Conservation (phyloP, 2,888 invertebrate species). For the Augiades crinisus region DNA sequence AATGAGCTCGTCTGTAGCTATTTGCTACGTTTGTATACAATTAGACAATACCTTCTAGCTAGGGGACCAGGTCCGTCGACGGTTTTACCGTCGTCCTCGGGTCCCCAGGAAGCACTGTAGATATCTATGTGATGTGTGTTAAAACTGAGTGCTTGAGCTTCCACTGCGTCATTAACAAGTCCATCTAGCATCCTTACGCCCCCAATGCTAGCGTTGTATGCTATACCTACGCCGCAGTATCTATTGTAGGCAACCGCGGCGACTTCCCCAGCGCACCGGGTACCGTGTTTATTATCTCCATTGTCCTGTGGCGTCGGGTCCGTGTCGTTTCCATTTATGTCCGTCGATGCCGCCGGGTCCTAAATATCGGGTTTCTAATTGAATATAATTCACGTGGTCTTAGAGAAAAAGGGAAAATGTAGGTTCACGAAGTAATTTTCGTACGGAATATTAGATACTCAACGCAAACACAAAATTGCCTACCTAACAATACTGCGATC, state of each 20-base stretch:
- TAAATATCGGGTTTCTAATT: slow-evolving; percentile 60
- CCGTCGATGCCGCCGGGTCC: slow-evolving; percentile 97
- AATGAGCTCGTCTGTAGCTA: slow-evolving; percentile 59
- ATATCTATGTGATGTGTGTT: slow-evolving; percentile 98
- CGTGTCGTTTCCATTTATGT: slow-evolving; percentile 98
- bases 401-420: slow-evolving; percentile 11
- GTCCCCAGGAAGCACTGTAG: slow-evolving; percentile 98
- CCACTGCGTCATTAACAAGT: slow-evolving; percentile 97
- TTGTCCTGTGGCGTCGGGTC: slow-evolving; percentile 99
- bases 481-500: neutral
- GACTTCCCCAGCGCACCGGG: slow-evolving; percentile 98
- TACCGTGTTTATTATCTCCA: slow-evolving; percentile 99
- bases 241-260: slow-evolving; percentile 98
- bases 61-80: slow-evolving; percentile 97
- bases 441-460: slow-evolving; percentile 7
- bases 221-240: slow-evolving; percentile 98
- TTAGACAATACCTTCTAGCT: slow-evolving; percentile 83
- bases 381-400: slow-evolving; percentile 24
- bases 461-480: slow-evolving; percentile 4
- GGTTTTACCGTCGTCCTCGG: slow-evolving; percentile 97
- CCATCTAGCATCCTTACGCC: slow-evolving; percentile 99
- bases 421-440: slow-evolving; percentile 1
- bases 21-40: slow-evolving; percentile 37
- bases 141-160: slow-evolving; percentile 94
- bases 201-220: slow-evolving; percentile 97